These are phyloP conservation scores for Cheilosia scutellata DNA, from an alignment of 2,888 invertebrate species.

Conservation along the genomic window DNA sequence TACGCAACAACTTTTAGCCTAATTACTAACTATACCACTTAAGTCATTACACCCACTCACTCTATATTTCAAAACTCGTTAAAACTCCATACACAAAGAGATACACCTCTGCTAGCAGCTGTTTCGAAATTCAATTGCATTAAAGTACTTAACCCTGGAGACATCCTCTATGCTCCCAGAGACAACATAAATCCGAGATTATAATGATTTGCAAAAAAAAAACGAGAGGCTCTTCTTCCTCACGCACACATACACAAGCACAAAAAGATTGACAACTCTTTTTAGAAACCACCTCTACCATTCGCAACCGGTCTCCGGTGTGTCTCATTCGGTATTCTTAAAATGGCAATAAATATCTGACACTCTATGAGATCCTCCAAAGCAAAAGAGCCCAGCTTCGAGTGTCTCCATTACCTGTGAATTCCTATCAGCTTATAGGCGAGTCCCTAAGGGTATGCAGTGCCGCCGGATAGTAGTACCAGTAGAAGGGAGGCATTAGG, in stretches of 20 bases:
- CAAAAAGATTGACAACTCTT: constrained; percentile 30
- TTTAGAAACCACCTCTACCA: not conserved
- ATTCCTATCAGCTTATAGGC: constrained; percentile 31
- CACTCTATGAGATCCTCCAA: constrained; percentile 38
- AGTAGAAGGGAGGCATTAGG: constrained; percentile 19
- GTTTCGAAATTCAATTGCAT: constrained; percentile 56
- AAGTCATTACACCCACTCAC: not conserved
- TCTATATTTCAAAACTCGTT: not conserved
- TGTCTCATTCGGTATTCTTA: constrained; percentile 38
- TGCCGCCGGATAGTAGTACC: not conserved
- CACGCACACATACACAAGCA: constrained; percentile 5
- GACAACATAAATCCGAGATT: constrained; percentile 56
- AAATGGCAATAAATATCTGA: constrained; percentile 66
- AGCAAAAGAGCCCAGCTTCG: constrained; percentile 38
- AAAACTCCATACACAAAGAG: not conserved
- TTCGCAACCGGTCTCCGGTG: not conserved
- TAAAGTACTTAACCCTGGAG: constrained; percentile 38
- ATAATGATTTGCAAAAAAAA: constrained; percentile 56
- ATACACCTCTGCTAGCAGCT: constrained; percentile 16
- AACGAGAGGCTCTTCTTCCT: constrained; percentile 38
- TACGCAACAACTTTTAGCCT: too few species aligned
- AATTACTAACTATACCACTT: too few species aligned
- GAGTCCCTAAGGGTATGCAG: constrained; percentile 7
- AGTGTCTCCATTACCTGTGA: constrained; percentile 56
- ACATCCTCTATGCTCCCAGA: constrained; percentile 5